phyloP scores from a whole-genome alignment of 2,888 invertebrate species.

The Lithophane ornitopus region DNA sequence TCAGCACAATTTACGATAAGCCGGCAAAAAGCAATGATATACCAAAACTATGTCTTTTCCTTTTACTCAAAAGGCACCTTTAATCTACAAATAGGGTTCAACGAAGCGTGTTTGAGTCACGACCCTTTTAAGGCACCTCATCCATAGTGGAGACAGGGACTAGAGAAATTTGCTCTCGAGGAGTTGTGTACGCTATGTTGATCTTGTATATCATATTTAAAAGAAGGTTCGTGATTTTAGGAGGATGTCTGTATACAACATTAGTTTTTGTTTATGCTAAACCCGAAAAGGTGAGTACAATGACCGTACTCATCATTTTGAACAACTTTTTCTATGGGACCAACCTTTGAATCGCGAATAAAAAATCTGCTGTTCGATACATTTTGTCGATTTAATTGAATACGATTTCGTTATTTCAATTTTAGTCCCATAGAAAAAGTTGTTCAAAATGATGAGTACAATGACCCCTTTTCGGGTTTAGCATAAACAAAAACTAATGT shows the following conservation, averaged over 20 bases:
- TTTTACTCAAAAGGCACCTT: conserved; percentile 62
- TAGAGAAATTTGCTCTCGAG: conserved; percentile 39
- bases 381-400: too few species aligned
- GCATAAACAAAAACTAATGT: too few species aligned
- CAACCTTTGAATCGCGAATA: too few species aligned
- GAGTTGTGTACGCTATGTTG: conserved; percentile 43
- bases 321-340: too few species aligned
- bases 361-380: too few species aligned
- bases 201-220: conserved; percentile 55
- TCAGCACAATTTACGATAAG: conserved; percentile 28
- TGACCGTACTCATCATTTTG: too few species aligned
- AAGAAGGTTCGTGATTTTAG: conserved; percentile 41
- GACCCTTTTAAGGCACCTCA: conserved; percentile 61
- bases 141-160: conserved; percentile 38
- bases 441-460: too few species aligned
- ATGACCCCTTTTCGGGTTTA: too few species aligned
- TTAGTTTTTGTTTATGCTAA: too few species aligned
- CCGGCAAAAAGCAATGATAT: conserved; percentile 46
- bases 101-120: conserved; percentile 64
- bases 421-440: too few species aligned
- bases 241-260: neutral
- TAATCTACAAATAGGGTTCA: conserved; percentile 68
- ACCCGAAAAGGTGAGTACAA: too few species aligned
- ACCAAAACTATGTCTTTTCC: conserved; percentile 57
- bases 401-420: too few species aligned